Percentiles rank a stretch among this genome's conserved stretches.
These are phyloP conservation scores for Erinaceus europaeus DNA, from an alignment of 2,113 vertebrate species.

Conservation along the genomic window DNA sequence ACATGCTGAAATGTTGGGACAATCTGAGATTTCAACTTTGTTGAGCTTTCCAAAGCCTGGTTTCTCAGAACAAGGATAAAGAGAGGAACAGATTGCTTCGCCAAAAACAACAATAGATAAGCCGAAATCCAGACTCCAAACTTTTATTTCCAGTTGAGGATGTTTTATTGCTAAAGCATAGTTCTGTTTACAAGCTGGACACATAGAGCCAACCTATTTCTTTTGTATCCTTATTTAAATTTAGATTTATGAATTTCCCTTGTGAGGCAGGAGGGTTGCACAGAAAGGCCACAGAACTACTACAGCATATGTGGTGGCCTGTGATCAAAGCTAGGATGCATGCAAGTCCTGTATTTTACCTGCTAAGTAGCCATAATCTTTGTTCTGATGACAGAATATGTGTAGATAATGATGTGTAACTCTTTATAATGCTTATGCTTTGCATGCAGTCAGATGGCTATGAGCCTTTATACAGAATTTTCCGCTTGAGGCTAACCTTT, in stretches of 20 bases:
- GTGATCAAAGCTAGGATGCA: too few relatives aligned
- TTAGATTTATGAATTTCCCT: too few relatives aligned
- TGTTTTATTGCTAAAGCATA: conserved; percentile 38
- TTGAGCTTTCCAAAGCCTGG: conserved; percentile 30
- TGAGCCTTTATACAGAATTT: conserved; percentile 66
- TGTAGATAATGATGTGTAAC: background rate
- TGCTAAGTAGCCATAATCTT: too few relatives aligned
- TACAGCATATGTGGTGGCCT: too few relatives aligned
- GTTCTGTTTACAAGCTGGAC: conserved; percentile 48
- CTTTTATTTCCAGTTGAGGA: conserved; percentile 50
- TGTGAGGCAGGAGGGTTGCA: too few relatives aligned
- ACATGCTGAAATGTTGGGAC: background rate
- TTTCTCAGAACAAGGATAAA: conserved; percentile 39
- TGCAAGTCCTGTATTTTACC: too few relatives aligned
- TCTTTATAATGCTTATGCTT: conserved; percentile 48
- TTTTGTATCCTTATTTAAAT: too few relatives aligned
- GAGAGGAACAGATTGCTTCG: conserved; percentile 21
- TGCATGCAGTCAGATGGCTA: conserved; percentile 64
- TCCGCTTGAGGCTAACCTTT: conserved; percentile 68
- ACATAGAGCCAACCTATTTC: background rate
- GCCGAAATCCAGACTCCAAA: conserved; percentile 9
- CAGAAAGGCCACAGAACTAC: too few relatives aligned
- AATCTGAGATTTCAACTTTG: background rate
- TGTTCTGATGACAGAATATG: conserved; percentile 19
- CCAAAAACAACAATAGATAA: background rate